Base-by-base conservation (phyloP, 2,888 invertebrate genomes). In the Andrena hattorfiana region DNA sequence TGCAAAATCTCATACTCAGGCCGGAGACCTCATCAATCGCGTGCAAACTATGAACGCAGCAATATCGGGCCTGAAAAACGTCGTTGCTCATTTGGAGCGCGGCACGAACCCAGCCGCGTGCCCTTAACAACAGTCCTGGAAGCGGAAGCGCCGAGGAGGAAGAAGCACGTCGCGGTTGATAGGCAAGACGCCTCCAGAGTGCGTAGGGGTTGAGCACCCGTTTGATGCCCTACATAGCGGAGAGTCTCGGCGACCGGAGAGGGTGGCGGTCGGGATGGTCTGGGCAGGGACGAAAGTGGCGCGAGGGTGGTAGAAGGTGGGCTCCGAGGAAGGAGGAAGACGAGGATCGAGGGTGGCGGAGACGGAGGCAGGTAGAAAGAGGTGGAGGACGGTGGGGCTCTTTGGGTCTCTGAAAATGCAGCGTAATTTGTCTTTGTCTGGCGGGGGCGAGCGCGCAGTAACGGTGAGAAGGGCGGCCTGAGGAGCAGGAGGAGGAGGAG, bases 401-500 rank as follows among this genome's bases (percentile, higher is more conserved):
- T 93, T 93, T 90, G 92, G 93, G 92, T 91, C 92, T 93, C 93
- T 92, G 93, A 93, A 93, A 94, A 94, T 93, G 94, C 94, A 93
- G 92, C 93, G 93, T 94, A 93, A 94, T 94, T 94, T 94, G 93
- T 93, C 94, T 94, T 94, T 94, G 94, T 94, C 93, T 93, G 93
- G 91, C 90, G 91, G 91, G 91, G 92, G 91, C 90, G 90, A 91
- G 89, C 89, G 90, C 90, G 91, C 88, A 89, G 92, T 90, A 90
- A 91, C 89, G 90, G 89, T 78, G 87, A 88, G 89, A 87, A 88
- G 87, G 89, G 87, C 87, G 89, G 89, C 86, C 84, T 80, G 80
- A 76, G 87, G 80, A 77, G 78, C 72, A 69, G 77, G 77, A 62
- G 74, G 70, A 72, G 66, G 13, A 42, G 20, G 32, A 26, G 28